These are phyloP conservation scores for Tachycineta bicolor DNA, from an alignment of 2,113 vertebrate species.

Conservation along the genomic window DNA sequence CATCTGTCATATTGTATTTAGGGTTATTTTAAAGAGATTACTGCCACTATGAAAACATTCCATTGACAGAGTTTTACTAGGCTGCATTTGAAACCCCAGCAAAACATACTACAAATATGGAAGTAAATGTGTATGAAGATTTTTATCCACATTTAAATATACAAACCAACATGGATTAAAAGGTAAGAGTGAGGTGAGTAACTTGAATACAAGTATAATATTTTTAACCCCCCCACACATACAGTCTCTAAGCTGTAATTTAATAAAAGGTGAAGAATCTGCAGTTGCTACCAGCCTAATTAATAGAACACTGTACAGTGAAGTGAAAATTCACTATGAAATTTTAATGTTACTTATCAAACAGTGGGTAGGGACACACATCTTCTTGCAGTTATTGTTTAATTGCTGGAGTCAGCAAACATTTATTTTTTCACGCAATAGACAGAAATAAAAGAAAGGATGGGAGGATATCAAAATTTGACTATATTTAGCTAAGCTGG, in stretches of 20 bases:
- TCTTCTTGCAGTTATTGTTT: background rate
- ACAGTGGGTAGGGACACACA: background rate
- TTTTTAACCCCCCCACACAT: background rate
- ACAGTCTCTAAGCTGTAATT: background rate
- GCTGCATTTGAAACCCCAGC: conserved; percentile 65
- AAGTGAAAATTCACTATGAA: conserved; percentile 24
- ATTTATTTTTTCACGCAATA: background rate
- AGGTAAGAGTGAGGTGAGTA: conserved; percentile 10
- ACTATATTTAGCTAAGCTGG: conserved; percentile 73
- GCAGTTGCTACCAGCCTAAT: conserved; percentile 21
- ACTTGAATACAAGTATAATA: background rate
- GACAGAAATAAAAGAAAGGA: conserved; percentile 39
- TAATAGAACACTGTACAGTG: conserved; percentile 46
- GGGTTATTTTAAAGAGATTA: conserved; percentile 81
- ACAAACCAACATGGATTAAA: background rate
- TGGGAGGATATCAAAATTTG: conserved; percentile 40
- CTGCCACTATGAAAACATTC: conserved; percentile 78
- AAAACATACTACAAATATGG: conserved; percentile 59
- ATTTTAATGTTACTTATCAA: conserved; percentile 48
- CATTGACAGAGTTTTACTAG: conserved; percentile 74
- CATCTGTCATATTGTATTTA: conserved; percentile 84
- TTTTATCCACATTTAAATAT: background rate
- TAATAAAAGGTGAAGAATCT: conserved; percentile 22
- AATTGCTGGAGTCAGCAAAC: background rate
- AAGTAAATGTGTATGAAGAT: background rate